These are phyloP conservation scores for Drosophila grimshawi DNA, from an alignment of 1,140 invertebrate genomes.

Conservation along the genomic window DNA sequence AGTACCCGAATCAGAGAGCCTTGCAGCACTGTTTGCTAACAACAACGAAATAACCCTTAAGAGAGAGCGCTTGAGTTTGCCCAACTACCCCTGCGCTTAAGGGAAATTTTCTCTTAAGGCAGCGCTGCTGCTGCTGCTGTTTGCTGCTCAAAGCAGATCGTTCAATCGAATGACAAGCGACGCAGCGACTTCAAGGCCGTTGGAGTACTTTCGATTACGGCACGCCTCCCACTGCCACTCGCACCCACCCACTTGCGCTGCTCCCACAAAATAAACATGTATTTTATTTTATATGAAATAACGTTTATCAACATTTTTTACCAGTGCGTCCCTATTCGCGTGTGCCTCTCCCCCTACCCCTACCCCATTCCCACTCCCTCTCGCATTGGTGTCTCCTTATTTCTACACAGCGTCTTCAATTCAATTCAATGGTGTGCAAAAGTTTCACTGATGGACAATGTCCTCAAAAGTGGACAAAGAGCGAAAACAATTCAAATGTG, in stretches of 20 bases:
- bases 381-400: conserved; percentile 6
- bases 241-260: too few relatives aligned
- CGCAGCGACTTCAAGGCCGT: conserved; percentile 53
- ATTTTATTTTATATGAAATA: conserved; percentile 32
- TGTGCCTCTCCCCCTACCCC: conserved; percentile 20
- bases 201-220: conserved; percentile 11
- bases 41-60: not conserved
- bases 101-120: conserved; percentile 38
- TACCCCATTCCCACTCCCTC: not conserved
- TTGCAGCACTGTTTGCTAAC: too few relatives aligned
- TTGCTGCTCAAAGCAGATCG: conserved; percentile 17
- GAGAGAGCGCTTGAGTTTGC: not conserved
- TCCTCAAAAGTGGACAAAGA: conserved; percentile 52
- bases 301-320: not conserved
- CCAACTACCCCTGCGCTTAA: not conserved
- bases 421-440: conserved; percentile 79
- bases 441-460: conserved; percentile 68
- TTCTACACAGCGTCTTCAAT: conserved; percentile 55
- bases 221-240: not conserved
- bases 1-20: not conserved
- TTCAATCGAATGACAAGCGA: not conserved
- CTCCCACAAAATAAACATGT: not conserved
- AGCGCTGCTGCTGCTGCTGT: not conserved
- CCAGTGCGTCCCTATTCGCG: conserved; percentile 11
- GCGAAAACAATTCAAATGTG: conserved; percentile 46